These are phyloP conservation scores for Cremastinae sp. DNA, from an alignment of 2,888 invertebrate genomes.

Conservation along the genomic window DNA sequence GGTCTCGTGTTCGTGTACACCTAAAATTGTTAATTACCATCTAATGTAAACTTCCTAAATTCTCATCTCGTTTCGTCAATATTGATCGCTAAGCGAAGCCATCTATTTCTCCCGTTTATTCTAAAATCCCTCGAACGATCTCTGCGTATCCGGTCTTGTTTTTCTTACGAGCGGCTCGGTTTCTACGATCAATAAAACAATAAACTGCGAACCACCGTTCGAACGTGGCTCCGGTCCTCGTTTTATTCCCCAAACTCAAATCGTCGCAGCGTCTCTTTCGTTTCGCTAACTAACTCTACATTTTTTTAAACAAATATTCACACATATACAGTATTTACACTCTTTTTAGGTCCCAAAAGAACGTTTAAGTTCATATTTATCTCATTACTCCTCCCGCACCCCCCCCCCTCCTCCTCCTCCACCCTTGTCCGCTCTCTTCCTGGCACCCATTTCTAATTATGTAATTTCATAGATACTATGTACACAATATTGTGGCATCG, in stretches of 20 bases:
- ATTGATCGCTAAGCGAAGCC: constrained; percentile 44
- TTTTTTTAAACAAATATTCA: constrained; percentile 71
- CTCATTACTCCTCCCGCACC: constrained; percentile 6
- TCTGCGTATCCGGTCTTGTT: constrained; percentile 29
- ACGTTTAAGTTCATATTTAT: constrained; percentile 44
- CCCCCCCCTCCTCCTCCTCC: background rate
- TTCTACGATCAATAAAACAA: constrained; percentile 13
- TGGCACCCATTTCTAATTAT: constrained; percentile 38
- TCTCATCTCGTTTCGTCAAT: constrained; percentile 25
- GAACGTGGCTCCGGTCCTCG: constrained; percentile 10
- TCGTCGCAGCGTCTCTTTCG: constrained; percentile 51
- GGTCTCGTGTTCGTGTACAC: constrained; percentile 51
- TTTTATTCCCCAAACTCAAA: constrained; percentile 42
- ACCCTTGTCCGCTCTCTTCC: no score
- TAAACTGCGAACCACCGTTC: constrained; percentile 29
- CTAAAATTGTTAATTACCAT: constrained; percentile 54
- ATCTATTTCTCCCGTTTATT: constrained; percentile 37
- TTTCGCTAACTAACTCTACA: constrained; percentile 29
- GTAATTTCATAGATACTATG: constrained; percentile 4
- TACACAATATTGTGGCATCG: constrained; percentile 54
- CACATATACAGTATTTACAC: constrained; percentile 77
- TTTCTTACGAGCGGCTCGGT: constrained; percentile 39
- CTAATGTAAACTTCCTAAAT: constrained; percentile 36
- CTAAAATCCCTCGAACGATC: background rate
- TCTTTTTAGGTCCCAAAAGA: constrained; percentile 60